Evolutionary conservation across 2,797 vertebrate genomes (phyloP).

Genomic region (Darevskia mixta): DNA sequence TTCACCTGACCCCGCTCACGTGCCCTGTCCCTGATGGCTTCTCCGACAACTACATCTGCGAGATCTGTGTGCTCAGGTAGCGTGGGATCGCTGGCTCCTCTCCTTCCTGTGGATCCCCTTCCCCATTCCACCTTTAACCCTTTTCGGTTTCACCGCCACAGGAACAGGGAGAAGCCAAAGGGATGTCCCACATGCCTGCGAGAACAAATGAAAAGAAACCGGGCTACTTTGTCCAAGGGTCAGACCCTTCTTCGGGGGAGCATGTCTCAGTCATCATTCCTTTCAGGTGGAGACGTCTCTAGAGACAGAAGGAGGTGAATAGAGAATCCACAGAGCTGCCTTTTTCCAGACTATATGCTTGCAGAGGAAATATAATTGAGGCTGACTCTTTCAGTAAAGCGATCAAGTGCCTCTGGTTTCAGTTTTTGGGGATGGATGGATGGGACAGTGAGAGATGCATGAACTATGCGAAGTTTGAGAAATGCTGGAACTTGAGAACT

Average conservation of each 20-base stretch:
- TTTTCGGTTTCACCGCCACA: neutral
- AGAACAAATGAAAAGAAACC: neutral
- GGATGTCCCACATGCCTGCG: neutral
- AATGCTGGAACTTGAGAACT: neutral
- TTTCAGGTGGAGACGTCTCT: neutral
- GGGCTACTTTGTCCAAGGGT: neutral
- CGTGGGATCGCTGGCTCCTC: neutral
- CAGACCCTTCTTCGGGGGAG: neutral
- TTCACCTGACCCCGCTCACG: neutral
- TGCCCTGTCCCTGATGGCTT: conserved; percentile 4
- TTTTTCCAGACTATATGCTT: neutral
- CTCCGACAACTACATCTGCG: conserved; percentile 21
- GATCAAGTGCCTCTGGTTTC: no score
- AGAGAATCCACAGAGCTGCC: neutral
- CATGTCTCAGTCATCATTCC: neutral
- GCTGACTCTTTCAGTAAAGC: neutral
- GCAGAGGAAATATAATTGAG: no score
- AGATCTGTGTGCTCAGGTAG: conserved; percentile 15
- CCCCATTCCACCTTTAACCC: neutral
- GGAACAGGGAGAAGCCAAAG: conserved; percentile 13
- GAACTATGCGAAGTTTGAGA: neutral
- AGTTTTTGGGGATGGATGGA: no score
- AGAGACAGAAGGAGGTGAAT: neutral
- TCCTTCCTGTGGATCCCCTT: neutral
- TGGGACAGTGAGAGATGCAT: neutral